These are phyloP conservation scores for Sorex araneus DNA, from an alignment of 2,113 vertebrate genomes.

Conservation along the genomic window DNA sequence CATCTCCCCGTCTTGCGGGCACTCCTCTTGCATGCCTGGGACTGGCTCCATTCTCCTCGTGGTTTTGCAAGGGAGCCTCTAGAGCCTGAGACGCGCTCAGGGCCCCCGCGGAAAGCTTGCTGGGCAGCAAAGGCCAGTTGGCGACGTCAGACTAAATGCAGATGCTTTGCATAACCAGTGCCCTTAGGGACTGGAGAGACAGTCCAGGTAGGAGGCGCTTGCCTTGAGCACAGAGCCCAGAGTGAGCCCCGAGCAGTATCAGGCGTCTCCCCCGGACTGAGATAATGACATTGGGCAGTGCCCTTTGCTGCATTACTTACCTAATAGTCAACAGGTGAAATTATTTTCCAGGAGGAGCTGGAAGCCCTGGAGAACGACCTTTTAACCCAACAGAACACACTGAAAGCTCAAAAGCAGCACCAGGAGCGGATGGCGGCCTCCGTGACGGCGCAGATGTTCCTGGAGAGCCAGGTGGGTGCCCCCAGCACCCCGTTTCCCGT, in stretches of 20 bases:
- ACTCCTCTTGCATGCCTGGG: not conserved
- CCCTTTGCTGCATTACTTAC: not conserved
- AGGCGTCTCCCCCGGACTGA: no score
- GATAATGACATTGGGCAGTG: not conserved
- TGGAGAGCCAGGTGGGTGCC: conserved; percentile 95
- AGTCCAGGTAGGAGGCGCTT: no score
- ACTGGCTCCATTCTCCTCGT: fast-evolving
- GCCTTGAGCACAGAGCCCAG: no score
- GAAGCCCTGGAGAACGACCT: conserved; percentile 92
- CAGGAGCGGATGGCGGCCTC: conserved; percentile 95
- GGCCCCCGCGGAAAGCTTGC: not conserved
- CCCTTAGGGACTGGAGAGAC: no score
- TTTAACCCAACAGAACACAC: conserved; percentile 90
- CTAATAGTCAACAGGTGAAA: conserved; percentile 12
- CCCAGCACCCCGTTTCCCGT: no score
- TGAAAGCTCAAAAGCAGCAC: conserved; percentile 94
- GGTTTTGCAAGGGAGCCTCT: not conserved
- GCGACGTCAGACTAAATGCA: conserved; percentile 44
- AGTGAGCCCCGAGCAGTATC: no score
- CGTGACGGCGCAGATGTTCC: conserved; percentile 97
- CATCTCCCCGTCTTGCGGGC: not conserved
- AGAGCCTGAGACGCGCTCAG: conserved; percentile 2
- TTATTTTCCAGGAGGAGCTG: conserved; percentile 93
- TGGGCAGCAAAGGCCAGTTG: conserved; percentile 23
- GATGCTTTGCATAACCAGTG: not conserved